Conservation (phyloP, 2,888 invertebrate genomes). For the Julus scandinavius region DNA sequence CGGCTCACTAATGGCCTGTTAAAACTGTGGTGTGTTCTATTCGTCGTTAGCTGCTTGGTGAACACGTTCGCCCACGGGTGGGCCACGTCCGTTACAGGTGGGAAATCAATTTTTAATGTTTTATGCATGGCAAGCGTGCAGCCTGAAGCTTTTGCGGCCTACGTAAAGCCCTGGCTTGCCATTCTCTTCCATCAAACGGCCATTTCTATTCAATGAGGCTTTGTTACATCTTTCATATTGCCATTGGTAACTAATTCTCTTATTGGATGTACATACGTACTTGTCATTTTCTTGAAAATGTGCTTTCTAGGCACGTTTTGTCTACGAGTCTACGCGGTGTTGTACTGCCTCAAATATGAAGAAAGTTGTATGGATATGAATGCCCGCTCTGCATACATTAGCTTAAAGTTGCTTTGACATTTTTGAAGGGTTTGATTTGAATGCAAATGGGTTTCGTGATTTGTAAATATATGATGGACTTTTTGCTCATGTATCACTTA, state of each 20-base stretch:
- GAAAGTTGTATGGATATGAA: neutral
- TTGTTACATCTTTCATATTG: neutral
- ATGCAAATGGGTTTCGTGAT: neutral
- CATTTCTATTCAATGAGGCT: slow-evolving; percentile 18
- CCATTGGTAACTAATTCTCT: neutral
- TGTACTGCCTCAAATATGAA: neutral
- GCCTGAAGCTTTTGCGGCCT: neutral
- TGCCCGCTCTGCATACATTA: neutral
- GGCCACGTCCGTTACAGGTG: slow-evolving; percentile 48
- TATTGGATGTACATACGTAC: neutral
- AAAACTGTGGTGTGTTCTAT: neutral
- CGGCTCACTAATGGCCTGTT: neutral
- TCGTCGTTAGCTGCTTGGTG: neutral
- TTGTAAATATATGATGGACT: neutral
- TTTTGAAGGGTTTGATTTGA: slow-evolving; percentile 1
- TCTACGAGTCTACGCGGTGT: no score
- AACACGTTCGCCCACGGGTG: neutral
- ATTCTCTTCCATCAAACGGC: neutral
- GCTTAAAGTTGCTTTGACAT: neutral
- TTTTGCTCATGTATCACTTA: neutral
- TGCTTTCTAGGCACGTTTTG: neutral
- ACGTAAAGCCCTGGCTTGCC: no score
- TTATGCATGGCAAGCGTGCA: neutral
- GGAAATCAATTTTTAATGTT: slow-evolving; percentile 45
- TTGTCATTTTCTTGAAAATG: neutral